Evolutionary conservation across 2,888 invertebrate genomes (phyloP), one percentile per base, ranked within the genome.

Genomic region (Horisme vitalbata): DNA sequence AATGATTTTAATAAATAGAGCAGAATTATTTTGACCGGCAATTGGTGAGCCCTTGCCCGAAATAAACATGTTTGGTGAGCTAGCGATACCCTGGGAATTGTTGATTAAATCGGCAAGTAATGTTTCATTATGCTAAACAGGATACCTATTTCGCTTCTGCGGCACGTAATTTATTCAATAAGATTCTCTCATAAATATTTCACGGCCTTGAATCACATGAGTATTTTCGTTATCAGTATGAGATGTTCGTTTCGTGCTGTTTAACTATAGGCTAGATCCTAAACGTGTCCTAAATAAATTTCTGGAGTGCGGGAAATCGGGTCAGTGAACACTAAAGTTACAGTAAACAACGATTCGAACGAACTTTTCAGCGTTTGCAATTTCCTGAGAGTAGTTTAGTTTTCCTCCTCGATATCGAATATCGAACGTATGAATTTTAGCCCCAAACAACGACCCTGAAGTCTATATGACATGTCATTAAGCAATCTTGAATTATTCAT

Each of bases 11-110:
- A 41, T 54, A 44, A 43, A 47, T 44, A 47, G 32, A 31, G 28
- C 27, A 30, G 41, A 34, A 33, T 31, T 41, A 30, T 41, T 30
- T 28, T 13, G 31, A 35, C 26, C 30, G 37, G 37, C 39, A 26
- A 21, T 48, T 32, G 23, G 36, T 11, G 14, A 51, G 39, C 45
- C 45, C 49, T 58, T 45, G 51, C 49, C 52, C 43, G 45, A 48
- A 55, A 55, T 58, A 52, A 48, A 56, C 35, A 54, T 43, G 41
- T 34, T 47, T 44, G 45, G 52, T 41, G 41, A 48, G 52, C 53
- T 50, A 36, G 38, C 39, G 39, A 41, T 47, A 49, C 46, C 49
- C 53, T 45, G 47, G 52, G 53, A 49, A 35, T 31, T 33, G 38
- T 46, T 52, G 38, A 46, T 49, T 49, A 35, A 47, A 39, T 32